Percentiles rank a stretch among this genome's conserved stretches.
Conservation (phyloP, 1,140 invertebrate species). For the Penaeus japonicus region DNA sequence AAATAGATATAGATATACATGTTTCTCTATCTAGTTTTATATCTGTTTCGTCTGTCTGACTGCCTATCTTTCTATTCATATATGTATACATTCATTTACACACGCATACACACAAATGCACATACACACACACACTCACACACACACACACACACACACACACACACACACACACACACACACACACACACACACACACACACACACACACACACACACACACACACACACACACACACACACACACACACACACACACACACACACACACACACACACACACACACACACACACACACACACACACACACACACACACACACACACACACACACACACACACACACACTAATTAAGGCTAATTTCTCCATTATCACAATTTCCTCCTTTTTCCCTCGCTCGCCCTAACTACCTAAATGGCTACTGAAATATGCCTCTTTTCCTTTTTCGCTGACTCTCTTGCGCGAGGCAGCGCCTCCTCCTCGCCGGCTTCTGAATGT, state of each 20-base stretch:
- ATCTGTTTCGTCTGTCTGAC: too few relatives aligned
- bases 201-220: conserved; percentile 24
- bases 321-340: too few relatives aligned
- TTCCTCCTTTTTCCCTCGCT: conserved; percentile 15
- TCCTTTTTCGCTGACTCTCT: background rate
- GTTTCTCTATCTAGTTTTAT: too few relatives aligned
- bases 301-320: too few relatives aligned
- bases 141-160: background rate
- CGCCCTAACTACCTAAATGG: background rate
- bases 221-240: background rate
- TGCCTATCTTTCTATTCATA: background rate
- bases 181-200: conserved; percentile 33
- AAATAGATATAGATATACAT: too few relatives aligned
- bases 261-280: too few relatives aligned
- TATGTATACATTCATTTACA: background rate
- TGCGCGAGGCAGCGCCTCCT: background rate
- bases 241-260: too few relatives aligned
- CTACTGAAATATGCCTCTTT: conserved; percentile 36
- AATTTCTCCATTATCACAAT: conserved; percentile 46
- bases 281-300: too few relatives aligned
- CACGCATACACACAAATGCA: background rate
- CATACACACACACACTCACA: background rate
- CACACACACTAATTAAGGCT: conserved; percentile 20
- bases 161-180: conserved; percentile 17
- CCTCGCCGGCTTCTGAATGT: too few relatives aligned